phyloP scores from a whole-genome alignment of 2,888 invertebrate genomes.

The Melanostoma mellinum region DNA sequence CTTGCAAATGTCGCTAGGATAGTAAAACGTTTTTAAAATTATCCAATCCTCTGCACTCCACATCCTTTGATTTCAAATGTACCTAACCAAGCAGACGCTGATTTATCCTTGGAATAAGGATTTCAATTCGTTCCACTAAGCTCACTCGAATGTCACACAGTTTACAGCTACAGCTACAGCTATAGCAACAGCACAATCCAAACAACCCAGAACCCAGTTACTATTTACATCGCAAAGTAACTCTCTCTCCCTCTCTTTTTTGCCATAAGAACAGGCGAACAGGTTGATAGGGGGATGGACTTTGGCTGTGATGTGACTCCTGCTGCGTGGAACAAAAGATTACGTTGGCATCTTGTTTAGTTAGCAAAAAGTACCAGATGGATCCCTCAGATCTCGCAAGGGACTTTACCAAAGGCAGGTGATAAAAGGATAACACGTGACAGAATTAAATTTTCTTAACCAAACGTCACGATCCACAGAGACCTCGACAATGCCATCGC shows the following conservation, averaged over 20 bases:
- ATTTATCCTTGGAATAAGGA: slow-evolving; percentile 44
- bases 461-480: slow-evolving; percentile 64
- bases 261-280: background rate
- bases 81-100: slow-evolving; percentile 37
- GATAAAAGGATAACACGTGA: slow-evolving; percentile 72
- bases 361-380: slow-evolving; percentile 61
- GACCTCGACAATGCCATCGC: slow-evolving; percentile 16
- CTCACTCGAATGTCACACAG: slow-evolving; percentile 36
- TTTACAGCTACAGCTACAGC: background rate
- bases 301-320: background rate
- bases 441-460: slow-evolving; percentile 68
- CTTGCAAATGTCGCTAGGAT: slow-evolving; percentile 23
- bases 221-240: slow-evolving; percentile 57
- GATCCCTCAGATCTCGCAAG: slow-evolving; percentile 59
- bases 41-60: slow-evolving; percentile 29
- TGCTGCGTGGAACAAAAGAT: slow-evolving; percentile 54
- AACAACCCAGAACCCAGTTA: slow-evolving; percentile 41
- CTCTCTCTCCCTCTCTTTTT: slow-evolving; percentile 1
- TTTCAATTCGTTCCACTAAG: slow-evolving; percentile 49
- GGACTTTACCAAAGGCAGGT: slow-evolving; percentile 64
- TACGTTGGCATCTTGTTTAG: slow-evolving; percentile 65
- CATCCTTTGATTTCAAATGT: slow-evolving; percentile 27
- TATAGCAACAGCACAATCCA: slow-evolving; percentile 44
- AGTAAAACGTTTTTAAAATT: slow-evolving; percentile 47
- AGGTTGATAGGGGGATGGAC: background rate